Evolutionary conservation across 1,140 invertebrate genomes (phyloP).

Genomic region (Magallana ariakensis): DNA sequence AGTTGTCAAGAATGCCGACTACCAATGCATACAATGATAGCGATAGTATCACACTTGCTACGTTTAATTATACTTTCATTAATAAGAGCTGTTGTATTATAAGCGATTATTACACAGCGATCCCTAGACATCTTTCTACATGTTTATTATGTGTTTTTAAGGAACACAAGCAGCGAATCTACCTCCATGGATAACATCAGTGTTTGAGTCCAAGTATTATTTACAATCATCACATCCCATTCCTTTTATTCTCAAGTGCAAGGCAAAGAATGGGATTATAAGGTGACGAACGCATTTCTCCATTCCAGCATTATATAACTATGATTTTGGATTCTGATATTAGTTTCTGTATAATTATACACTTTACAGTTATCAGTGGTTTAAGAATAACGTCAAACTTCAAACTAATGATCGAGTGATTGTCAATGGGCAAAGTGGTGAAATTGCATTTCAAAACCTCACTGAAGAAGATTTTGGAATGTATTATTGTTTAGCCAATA

Average conservation of each 20-base stretch:
- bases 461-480: background rate
- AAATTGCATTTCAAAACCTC: background rate
- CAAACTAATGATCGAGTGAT: background rate
- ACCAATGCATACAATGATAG: no score
- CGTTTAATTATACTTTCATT: no score
- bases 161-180: background rate
- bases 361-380: background rate
- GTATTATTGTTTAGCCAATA: slow-evolving; percentile 1
- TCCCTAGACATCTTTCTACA: no score
- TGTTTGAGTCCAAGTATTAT: background rate
- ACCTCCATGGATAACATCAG: background rate
- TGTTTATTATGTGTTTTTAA: background rate
- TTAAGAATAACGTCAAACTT: background rate
- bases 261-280: background rate
- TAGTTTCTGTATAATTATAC: background rate
- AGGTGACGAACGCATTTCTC: background rate
- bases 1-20: no score
- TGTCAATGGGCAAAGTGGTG: background rate
- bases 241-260: background rate
- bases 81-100: no score
- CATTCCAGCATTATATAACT: background rate
- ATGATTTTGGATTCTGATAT: background rate
- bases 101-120: no score
- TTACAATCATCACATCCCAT: background rate
- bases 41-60: no score